phyloP scores from a whole-genome alignment of 23 tunicate species.

The Halocynthia aurantium region DNA sequence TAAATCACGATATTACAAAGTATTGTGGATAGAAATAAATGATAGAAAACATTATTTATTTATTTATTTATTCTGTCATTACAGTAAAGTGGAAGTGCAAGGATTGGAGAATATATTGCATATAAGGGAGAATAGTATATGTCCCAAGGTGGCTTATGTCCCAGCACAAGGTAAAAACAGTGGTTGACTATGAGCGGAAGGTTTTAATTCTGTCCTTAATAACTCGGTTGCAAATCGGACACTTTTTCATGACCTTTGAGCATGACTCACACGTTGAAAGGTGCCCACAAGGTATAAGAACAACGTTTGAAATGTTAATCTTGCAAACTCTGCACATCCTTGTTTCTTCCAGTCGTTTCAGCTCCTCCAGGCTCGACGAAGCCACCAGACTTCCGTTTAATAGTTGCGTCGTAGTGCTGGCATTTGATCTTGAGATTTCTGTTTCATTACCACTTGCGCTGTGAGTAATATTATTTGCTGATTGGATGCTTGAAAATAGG shows the following conservation, averaged over 20 bases:
- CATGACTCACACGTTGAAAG: slow-evolving; percentile 46
- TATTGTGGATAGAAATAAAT: no score
- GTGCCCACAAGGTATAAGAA: slow-evolving; percentile 69
- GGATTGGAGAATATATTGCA: no score
- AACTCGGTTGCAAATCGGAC: slow-evolving; percentile 34
- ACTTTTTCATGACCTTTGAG: slow-evolving; percentile 7
- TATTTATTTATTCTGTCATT: no score
- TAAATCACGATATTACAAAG: no score
- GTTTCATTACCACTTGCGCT: neutral
- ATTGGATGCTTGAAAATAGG: neutral
- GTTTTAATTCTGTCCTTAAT: slow-evolving; percentile 20
- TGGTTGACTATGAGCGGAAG: neutral
- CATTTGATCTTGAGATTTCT: neutral
- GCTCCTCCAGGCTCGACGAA: neutral
- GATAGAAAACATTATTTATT: no score
- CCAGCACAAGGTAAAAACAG: no score
- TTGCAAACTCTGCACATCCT: slow-evolving; percentile 38
- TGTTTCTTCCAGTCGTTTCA: slow-evolving; percentile 24
- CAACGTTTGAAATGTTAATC: slow-evolving; percentile 35
- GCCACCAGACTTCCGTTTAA: neutral
- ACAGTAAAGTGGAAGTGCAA: no score
- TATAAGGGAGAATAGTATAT: no score
- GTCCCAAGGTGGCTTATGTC: no score
- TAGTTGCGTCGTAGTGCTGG: neutral
- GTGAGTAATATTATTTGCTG: no score